Evolutionary conservation across 2,113 vertebrate species (phyloP), one percentile per base, ranked within the genome.

Genomic region (Chionodraco myersi): DNA sequence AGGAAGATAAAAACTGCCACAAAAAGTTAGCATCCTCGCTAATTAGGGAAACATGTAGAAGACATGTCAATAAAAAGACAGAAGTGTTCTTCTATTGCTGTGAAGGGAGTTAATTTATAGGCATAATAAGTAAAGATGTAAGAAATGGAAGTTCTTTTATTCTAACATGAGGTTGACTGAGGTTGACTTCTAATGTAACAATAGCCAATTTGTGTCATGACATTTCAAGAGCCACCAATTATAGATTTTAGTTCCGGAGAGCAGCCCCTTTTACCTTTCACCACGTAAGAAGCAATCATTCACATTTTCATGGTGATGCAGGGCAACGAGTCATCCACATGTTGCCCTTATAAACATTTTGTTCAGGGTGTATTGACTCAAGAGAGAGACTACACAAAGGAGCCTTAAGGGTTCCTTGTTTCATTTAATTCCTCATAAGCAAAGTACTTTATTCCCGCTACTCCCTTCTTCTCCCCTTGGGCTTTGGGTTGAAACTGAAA

Each of bases 301-400:
- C 59, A 74, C 65, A n/a, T 78, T 60, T 75, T 64, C 44, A 13
- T 45, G 54, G 41, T 72, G 74, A 80, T 54, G 52, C n/a, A 23
- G 58, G 16, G 44, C 80, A 52, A 44, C 90, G 88, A 91, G 65
- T 91, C 86, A 92, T 63, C 59, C 63, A 16, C 57, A 47, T 70
- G 72, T 59, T 66, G 61, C 72, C 54, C 57, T 76, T 71, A 81
- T 75, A 51, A 77, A 77, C 68, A 68, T 51, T 26, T 30, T 30
- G 30, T 21, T 51, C 36, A n/a, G 12, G 49, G 58, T 0, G 6
- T 23, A 70, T 45, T 58, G 68, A 80, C 67, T 70, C 51, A 62
- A 64, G 6, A 10, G 47, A 26, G 68, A 36, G 41, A 54, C 65
- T 51, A 41, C 41, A 67, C 59, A 26, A 68, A 79, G 21, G 15